Evolutionary conservation across 37 sponge, comb jelly and placozoan genomes (phyloP), one percentile per base, ranked within the genome.

Genomic region (Agelas oroides): DNA sequence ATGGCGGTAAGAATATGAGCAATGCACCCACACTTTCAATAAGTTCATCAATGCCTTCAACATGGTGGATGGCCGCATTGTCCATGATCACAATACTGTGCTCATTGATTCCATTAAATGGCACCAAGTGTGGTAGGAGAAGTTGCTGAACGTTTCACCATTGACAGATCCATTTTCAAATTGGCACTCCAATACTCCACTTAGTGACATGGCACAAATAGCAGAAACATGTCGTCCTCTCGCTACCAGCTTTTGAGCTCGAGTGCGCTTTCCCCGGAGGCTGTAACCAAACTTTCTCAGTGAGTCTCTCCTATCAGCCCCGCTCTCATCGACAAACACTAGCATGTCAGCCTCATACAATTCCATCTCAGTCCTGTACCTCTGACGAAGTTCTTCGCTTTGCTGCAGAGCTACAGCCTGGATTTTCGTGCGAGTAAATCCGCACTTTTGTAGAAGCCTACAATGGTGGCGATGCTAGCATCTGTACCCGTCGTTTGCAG

Each of bases 281-380:
- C 76, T 75, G 56, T 73, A 73, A 5, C 75, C 75, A 73, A 53
- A 73, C 75, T 73, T 73, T 73, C 75, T 73, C 18, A 73, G 20
- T 14, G 30, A 53, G 54, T 73, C 56, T 46, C 75, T 73, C 30
- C 75, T 6, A 28, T 73, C 75, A 52, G 33, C 27, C 5, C 77
- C 77, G 41, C 69, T 80, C 52, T 80, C 80, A 67, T 80, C 80
- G n/a, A 80, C n/a, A 37, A 80, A 80, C 28, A 80, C 69, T 35
- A 80, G 25, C 67, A 80, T 80, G 52, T 65, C 80, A 33, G 38
- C 65, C n/a, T n/a, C n/a, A n/a, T n/a, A n/a, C n/a, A n/a, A n/a
- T n/a, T n/a, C n/a, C n/a, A n/a, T n/a, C n/a, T n/a, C n/a, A n/a
- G n/a, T n/a, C n/a, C n/a, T n/a, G n/a, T n/a, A n/a, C n/a, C n/a